Evolutionary conservation across 2,797 vertebrate species (phyloP).

Genomic region (Diceros bicornis): DNA sequence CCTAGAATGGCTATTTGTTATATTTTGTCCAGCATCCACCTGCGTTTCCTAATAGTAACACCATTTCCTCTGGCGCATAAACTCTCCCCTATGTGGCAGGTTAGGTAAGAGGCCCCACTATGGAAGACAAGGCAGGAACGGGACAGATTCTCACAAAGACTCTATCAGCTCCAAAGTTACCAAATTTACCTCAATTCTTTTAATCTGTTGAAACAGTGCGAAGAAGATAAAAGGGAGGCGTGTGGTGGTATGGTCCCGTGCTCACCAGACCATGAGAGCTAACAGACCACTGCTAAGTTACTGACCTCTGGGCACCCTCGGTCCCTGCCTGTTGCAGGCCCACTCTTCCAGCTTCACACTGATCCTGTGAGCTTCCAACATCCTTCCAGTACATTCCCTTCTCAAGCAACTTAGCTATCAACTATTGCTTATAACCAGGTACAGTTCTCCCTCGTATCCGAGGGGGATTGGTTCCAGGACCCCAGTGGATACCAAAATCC

Average conservation of each 20-base stretch:
- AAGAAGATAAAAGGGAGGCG: background rate
- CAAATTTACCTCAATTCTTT: background rate
- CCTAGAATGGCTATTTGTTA: background rate
- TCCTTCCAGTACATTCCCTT: background rate
- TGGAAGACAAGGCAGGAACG: background rate
- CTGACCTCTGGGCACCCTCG: background rate
- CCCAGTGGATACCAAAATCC: too few relatives aligned
- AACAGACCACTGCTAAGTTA: background rate
- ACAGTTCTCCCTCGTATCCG: too few relatives aligned
- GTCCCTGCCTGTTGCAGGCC: background rate
- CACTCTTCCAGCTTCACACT: background rate
- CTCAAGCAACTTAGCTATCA: background rate
- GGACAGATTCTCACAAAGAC: background rate
- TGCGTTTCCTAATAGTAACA: background rate
- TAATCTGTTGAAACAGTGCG: background rate
- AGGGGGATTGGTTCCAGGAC: too few relatives aligned
- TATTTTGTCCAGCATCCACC: background rate
- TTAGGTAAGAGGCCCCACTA: background rate
- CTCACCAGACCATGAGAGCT: background rate
- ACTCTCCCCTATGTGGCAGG: background rate
- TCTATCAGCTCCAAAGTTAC: background rate
- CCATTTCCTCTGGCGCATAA: background rate
- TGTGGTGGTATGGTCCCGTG: rapidly evolving
- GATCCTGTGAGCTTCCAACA: background rate
- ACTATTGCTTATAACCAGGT: background rate